Conservation (phyloP, 2,113 vertebrate species). For the Cepphus grylle region DNA sequence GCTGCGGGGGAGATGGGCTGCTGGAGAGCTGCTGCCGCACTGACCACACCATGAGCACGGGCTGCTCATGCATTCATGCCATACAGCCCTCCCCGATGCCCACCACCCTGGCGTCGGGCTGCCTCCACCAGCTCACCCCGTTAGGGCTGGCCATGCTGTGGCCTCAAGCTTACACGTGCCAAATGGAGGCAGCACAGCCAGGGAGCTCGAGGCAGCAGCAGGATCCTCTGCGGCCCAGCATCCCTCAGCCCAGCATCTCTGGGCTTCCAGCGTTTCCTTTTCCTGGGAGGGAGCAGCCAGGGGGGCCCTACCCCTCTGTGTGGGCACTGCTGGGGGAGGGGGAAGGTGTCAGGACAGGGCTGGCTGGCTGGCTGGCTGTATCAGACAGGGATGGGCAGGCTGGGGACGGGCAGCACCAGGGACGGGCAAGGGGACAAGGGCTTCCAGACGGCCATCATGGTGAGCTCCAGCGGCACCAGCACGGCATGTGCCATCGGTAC, state of each 20-base stretch:
- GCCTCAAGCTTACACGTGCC: neutral
- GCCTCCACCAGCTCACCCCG: neutral
- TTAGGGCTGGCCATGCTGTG: neutral
- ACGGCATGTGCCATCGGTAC: fast-evolving
- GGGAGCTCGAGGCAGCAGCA: fast-evolving
- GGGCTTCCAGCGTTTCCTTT: neutral
- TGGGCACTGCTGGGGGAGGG: neutral
- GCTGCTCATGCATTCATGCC: neutral
- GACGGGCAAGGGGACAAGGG: fast-evolving
- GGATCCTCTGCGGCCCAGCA: neutral
- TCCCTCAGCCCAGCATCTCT: neutral
- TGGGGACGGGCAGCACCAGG: neutral
- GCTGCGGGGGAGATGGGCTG: neutral
- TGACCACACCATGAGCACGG: neutral
- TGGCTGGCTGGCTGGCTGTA: fast-evolving
- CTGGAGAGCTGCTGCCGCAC: neutral
- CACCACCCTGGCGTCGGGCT: fast-evolving
- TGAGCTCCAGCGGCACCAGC: neutral
- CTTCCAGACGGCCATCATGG: neutral
- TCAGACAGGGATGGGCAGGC: neutral
- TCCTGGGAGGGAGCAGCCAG: neutral
- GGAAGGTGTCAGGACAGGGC: neutral
- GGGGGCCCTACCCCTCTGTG: neutral
- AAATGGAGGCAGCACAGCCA: neutral
- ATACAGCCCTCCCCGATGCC: neutral